These are phyloP conservation scores for Siniperca undulata DNA, from an alignment of 2,797 vertebrate genomes.

Conservation along the genomic window DNA sequence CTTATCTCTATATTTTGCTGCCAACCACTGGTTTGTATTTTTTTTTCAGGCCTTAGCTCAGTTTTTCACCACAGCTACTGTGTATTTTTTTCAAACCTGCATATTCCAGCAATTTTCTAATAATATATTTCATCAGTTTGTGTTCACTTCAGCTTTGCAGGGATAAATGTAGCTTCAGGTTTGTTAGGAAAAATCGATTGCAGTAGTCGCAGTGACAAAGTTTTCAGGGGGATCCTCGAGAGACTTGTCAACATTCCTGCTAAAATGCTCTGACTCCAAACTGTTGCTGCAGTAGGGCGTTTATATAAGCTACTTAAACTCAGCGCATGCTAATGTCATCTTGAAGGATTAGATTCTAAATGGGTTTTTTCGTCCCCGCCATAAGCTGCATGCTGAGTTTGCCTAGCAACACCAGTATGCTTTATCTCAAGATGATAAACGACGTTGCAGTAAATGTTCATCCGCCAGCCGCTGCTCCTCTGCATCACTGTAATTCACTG, in stretches of 20 bases:
- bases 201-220: constrained; percentile 43
- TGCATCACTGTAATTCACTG: constrained; percentile 37
- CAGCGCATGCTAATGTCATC: constrained; percentile 85
- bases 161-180: constrained; percentile 45
- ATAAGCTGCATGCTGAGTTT: constrained; percentile 76
- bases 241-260: constrained; percentile 75
- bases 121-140: constrained; percentile 18
- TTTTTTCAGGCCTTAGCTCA: neutral
- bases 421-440: constrained; percentile 75
- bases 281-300: constrained; percentile 75
- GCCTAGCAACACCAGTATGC: constrained; percentile 78
- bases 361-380: constrained; percentile 77
- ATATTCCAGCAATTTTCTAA: constrained; percentile 5
- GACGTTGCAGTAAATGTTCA: constrained; percentile 44
- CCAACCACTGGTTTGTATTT: constrained; percentile 22
- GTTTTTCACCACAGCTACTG: neutral
- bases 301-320: constrained; percentile 88
- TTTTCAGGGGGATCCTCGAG: constrained; percentile 66
- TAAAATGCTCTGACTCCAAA: constrained; percentile 76
- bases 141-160: constrained; percentile 19
- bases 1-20: constrained; percentile 19
- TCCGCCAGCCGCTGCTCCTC: constrained; percentile 54
- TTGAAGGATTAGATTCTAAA: constrained; percentile 87
- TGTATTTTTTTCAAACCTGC: constrained; percentile 5
- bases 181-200: constrained; percentile 42